Evolutionary conservation across 2,888 invertebrate genomes (phyloP).

Genomic region (Listrodromus nycthemerus): DNA sequence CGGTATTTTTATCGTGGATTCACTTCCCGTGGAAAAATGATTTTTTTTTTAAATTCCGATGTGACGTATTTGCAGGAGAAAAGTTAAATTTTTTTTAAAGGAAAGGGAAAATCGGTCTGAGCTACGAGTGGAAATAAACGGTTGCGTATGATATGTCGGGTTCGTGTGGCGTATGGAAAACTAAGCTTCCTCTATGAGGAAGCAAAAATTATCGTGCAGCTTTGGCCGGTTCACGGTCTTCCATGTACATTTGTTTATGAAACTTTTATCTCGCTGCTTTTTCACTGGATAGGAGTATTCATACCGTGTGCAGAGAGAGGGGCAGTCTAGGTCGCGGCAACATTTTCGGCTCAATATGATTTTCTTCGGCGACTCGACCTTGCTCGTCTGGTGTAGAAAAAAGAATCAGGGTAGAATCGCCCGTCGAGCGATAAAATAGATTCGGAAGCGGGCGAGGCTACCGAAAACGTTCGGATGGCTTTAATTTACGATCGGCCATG

Average conservation of each 20-base stretch:
- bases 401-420: not conserved
- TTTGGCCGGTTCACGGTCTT: not conserved
- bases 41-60: too few relatives aligned
- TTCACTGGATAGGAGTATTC: conserved; percentile 13
- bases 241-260: not conserved
- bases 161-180: not conserved
- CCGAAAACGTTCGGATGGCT: conserved; percentile 16
- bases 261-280: not conserved
- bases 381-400: conserved; percentile 9
- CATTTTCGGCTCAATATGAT: conserved; percentile 17
- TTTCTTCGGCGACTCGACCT: conserved; percentile 14
- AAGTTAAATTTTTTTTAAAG: too few relatives aligned
- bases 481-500: conserved; percentile 7
- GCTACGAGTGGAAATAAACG: not conserved
- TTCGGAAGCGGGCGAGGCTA: not conserved
- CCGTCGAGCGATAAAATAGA: conserved; percentile 18
- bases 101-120: not conserved
- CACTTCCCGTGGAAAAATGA: too few relatives aligned
- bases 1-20: too few relatives aligned
- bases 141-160: not conserved
- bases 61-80: too few relatives aligned
- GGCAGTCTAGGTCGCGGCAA: conserved; percentile 35
- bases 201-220: not conserved
- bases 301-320: not conserved
- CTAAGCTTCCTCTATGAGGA: too few relatives aligned